Conservation (phyloP, 2,797 vertebrate species). For the Acipenser transmontanus region DNA sequence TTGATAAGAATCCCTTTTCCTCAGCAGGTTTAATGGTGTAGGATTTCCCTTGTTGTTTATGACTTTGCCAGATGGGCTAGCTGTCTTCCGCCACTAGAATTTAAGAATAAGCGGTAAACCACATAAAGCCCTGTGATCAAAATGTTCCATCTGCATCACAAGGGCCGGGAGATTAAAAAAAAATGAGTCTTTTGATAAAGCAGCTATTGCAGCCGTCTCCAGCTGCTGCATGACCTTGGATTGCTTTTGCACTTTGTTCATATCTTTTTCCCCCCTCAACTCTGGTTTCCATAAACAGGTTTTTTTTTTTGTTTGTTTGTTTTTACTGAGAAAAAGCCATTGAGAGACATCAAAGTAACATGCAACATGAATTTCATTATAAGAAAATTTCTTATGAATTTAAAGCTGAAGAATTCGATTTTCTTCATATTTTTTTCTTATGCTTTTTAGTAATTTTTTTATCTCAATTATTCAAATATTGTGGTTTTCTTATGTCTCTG, state of each 20-base stretch:
- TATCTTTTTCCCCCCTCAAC: not conserved
- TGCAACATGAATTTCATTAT: no score
- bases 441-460: no score
- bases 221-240: not conserved
- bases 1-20: not conserved
- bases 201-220: slow-evolving; percentile 16
- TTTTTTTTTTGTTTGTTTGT: no score
- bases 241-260: slow-evolving; percentile 8
- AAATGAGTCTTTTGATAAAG: not conserved
- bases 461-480: no score
- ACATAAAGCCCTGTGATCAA: slow-evolving; percentile 12
- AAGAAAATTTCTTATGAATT: no score
- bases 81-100: slow-evolving; percentile 18
- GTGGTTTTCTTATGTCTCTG: no score
- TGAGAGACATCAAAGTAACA: no score
- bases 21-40: not conserved
- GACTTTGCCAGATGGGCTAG: slow-evolving; percentile 19
- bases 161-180: not conserved
- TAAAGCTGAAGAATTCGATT: no score
- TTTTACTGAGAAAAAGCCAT: no score
- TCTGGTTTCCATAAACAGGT: no score
- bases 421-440: no score
- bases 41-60: slow-evolving; percentile 4
- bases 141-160: slow-evolving; percentile 9
- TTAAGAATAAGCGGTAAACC: slow-evolving; percentile 16